phyloP scores from a whole-genome alignment of 2,888 invertebrate genomes.

The Gari tellinella region DNA sequence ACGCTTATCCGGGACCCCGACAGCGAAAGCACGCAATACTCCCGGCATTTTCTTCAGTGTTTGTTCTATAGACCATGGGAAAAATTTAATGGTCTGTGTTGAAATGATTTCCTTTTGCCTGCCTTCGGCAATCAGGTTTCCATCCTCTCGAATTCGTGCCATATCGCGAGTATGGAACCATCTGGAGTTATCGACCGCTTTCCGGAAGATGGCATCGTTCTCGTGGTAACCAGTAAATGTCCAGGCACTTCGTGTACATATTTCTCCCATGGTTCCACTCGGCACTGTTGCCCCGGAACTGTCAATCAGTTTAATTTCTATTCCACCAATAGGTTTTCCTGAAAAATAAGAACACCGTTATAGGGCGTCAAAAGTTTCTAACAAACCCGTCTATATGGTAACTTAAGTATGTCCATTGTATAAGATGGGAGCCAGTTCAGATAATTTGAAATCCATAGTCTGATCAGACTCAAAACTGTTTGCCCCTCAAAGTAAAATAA shows the following conservation, averaged over 20 bases:
- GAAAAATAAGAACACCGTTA: too few species aligned
- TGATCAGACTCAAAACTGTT: too few species aligned
- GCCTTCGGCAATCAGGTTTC: slow-evolving; percentile 38
- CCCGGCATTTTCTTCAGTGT: slow-evolving; percentile 13
- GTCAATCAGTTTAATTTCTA: slow-evolving; percentile 44
- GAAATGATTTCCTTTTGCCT: slow-evolving; percentile 31
- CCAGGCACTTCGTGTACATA: slow-evolving; percentile 22
- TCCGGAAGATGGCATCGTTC: slow-evolving; percentile 12
- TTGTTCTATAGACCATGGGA: slow-evolving; percentile 29
- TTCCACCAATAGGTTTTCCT: slow-evolving; percentile 26
- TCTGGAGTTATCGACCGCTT: slow-evolving; percentile 17
- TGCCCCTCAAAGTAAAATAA: too few species aligned
- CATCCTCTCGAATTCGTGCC: slow-evolving; percentile 24
- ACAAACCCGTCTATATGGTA: too few species aligned
- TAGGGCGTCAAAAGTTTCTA: too few species aligned
- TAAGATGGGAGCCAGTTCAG: too few species aligned
- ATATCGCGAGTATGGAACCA: slow-evolving; percentile 42
- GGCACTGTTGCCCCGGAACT: slow-evolving; percentile 26
- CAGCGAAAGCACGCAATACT: slow-evolving; percentile 17
- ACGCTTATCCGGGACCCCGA: slow-evolving; percentile 34
- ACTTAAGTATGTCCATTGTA: too few species aligned
- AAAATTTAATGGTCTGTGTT: slow-evolving; percentile 19
- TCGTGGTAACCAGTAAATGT: slow-evolving; percentile 33
- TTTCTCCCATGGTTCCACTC: slow-evolving; percentile 27
- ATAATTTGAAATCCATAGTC: too few species aligned